Evolutionary conservation across 2,888 invertebrate genomes (phyloP).

Genomic region (Crioceris asparagi): DNA sequence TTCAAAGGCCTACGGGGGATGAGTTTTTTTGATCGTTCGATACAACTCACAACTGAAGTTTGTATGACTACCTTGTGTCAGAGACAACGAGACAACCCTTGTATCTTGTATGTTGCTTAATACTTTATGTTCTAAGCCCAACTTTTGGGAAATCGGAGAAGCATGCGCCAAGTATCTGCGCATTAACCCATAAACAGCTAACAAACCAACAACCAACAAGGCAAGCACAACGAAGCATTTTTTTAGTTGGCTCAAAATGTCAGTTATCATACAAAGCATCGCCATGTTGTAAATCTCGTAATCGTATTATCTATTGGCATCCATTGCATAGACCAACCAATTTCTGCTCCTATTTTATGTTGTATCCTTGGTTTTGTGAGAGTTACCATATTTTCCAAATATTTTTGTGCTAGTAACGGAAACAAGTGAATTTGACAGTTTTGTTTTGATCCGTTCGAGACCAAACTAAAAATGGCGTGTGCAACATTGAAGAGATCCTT

Average conservation of each 20-base stretch:
- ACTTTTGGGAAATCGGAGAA: too few relatives aligned
- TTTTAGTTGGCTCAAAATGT: conserved; percentile 30
- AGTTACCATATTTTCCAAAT: conserved; percentile 8
- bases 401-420: conserved; percentile 21
- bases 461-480: conserved; percentile 78
- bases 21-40: too few relatives aligned
- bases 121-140: too few relatives aligned
- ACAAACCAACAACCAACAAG: conserved; percentile 4
- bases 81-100: too few relatives aligned
- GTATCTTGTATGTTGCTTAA: too few relatives aligned
- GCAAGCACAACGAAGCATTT: conserved; percentile 11
- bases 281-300: conserved; percentile 31
- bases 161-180: not conserved
- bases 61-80: too few relatives aligned
- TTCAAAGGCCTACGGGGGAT: too few relatives aligned
- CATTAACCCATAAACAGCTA: conserved; percentile 10
- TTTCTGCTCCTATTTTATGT: conserved; percentile 3
- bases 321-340: conserved; percentile 3
- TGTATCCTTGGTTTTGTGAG: conserved; percentile 7
- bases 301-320: conserved; percentile 14
- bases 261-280: conserved; percentile 28
- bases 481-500: conserved; percentile 91
- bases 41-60: too few relatives aligned
- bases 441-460: conserved; percentile 26
- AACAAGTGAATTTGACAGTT: conserved; percentile 26